phyloP scores from a whole-genome alignment of 2,797 vertebrate genomes.

The Chaenodraco wilsoni region DNA sequence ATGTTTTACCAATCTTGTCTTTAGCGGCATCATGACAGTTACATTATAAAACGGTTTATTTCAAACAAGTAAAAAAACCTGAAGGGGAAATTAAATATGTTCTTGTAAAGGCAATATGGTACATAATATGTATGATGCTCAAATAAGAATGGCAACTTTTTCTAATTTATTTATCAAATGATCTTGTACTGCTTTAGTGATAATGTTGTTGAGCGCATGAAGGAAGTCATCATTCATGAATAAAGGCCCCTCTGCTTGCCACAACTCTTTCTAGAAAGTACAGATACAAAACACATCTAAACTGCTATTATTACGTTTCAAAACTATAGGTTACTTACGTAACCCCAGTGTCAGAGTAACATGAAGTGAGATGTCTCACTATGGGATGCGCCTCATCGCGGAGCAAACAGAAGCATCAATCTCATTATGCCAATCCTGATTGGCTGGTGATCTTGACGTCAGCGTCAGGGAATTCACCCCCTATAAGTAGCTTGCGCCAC shows the following conservation, averaged over 20 bases:
- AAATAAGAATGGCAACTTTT: background rate
- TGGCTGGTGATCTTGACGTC: too few relatives aligned
- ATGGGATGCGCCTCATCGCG: too few relatives aligned
- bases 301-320: background rate
- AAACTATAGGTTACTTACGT: too few relatives aligned
- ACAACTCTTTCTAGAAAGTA: background rate
- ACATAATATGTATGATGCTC: background rate
- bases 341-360: too few relatives aligned
- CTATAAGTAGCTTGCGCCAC: too few relatives aligned
- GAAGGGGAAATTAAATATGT: background rate
- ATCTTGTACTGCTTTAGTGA: background rate
- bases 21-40: background rate
- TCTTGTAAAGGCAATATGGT: background rate
- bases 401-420: too few relatives aligned
- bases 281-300: background rate
- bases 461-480: too few relatives aligned
- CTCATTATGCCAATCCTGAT: too few relatives aligned
- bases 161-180: background rate
- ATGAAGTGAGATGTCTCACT: too few relatives aligned
- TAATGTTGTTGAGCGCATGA: background rate
- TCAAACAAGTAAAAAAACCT: background rate
- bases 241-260: background rate
- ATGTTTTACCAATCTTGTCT: constrained; percentile 17
- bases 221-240: background rate
- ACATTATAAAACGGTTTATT: constrained; percentile 1